Evolutionary conservation across 2,888 invertebrate species (phyloP), one percentile per base, ranked within the genome.

Genomic region (Pemphredon lugubris): DNA sequence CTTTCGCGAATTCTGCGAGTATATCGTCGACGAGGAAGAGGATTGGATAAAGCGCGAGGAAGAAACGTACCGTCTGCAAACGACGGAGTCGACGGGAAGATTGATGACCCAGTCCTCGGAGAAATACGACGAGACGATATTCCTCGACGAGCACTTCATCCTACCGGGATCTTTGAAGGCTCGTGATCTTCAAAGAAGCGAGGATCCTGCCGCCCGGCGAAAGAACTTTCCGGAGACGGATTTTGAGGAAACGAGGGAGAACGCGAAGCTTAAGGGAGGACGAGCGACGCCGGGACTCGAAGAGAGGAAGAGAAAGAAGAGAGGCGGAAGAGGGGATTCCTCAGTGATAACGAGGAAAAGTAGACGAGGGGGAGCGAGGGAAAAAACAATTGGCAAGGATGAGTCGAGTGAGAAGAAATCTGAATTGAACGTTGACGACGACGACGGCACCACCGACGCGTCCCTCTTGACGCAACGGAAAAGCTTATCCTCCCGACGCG

Each of bases 1-100:
- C 72, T 85, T 92, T 42, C 90, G 91, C 85, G 92, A 92, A 78
- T 92, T 92, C 84, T 91, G 91, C 83, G 91, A 92, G 74, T 92
- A 91, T 82, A 90, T 91, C 21, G 83, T 91, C 48, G 90, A 91
- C 65, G 92, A 92, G 77, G 88, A 91, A 68, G 90, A 88, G 75
- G 90, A 90, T 6, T 92, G 92, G 92, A 89, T 92, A 50, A 89
- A 90, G 81, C 48, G 21, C 5, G 61, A 63, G 26, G 58, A 69
- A 20, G 55, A 80, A 40, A 32, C 20, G 21, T 23, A 55, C 87
- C 39, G 50, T 53, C 32, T 14, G 40, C 60, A 45, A 39, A 64
- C 45, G 44, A 48, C 39, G 16, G 81, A 75, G 75, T 54, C 23
- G 61, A 57, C 71, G 60, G 59, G 39, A 57, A 70, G 70, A 73